These are phyloP conservation scores for Zaprionus lachaisei DNA, from an alignment of 1,140 invertebrate species.

Conservation along the genomic window DNA sequence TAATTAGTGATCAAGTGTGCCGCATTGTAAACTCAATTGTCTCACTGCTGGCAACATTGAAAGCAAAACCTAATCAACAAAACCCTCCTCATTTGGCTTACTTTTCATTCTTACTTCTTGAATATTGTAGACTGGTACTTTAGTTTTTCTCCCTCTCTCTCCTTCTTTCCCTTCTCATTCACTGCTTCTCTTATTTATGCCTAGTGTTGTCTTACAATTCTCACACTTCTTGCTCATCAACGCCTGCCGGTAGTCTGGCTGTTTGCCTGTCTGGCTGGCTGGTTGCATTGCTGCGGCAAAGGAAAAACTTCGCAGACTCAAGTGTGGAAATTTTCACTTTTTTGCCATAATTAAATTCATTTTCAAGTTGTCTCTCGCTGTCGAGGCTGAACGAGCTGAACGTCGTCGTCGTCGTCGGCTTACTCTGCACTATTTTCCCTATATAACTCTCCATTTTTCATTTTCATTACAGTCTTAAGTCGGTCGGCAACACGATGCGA, in stretches of 20 bases:
- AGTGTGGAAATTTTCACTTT: conserved; percentile 83
- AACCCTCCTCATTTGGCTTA: conserved; percentile 19
- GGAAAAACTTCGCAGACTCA: conserved; percentile 73
- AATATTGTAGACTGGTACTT: conserved; percentile 49
- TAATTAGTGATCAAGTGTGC: conserved; percentile 71
- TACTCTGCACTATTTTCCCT: conserved; percentile 63
- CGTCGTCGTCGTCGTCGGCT: not conserved
- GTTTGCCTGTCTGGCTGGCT: not conserved
- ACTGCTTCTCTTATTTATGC: conserved; percentile 64
- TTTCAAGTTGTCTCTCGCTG: conserved; percentile 71
- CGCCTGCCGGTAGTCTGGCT: conserved; percentile 24
- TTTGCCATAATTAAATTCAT: conserved; percentile 82
- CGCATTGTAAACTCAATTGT: conserved; percentile 69
- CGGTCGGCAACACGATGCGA: conserved; percentile 31
- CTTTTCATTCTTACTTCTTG: conserved; percentile 44
- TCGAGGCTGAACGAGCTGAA: conserved; percentile 7
- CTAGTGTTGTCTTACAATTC: conserved; percentile 76
- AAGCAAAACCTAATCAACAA: conserved; percentile 27
- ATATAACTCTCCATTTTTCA: conserved; percentile 78
- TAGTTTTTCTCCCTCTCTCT: conserved; percentile 36
- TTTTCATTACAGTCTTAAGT: conserved; percentile 76
- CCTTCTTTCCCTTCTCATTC: conserved; percentile 30
- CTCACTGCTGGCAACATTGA: conserved; percentile 18
- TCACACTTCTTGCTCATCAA: conserved; percentile 74
- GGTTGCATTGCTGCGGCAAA: conserved; percentile 10